Evolutionary conservation across 2,888 invertebrate species (phyloP), one percentile per base, ranked within the genome.

Genomic region (Plebejus anna): DNA sequence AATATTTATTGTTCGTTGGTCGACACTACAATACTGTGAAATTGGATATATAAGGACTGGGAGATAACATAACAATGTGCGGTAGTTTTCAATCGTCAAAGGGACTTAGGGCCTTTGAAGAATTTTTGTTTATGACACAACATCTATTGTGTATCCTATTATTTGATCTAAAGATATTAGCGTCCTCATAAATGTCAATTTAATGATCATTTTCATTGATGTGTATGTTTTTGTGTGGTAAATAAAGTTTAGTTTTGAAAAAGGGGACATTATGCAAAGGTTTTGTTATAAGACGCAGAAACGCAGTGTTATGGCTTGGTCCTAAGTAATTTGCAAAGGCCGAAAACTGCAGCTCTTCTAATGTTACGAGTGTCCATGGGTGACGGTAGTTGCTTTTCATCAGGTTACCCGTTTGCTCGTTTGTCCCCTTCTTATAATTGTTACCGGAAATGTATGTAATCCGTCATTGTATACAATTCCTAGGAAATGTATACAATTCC

Each of bases 61-160:
- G 28, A 66, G 32, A 66, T 32, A 32, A 66, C 66, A 66, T 28
- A n/a, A 61, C 66, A 66, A 66, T 66, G 66, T 32, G 66, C 32
- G 32, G 66, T 36, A 66, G 66, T 66, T 66, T 61, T 66, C 66
- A 66, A 66, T 66, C 32, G 32, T 66, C 66, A 66, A 66, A 66
- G 32, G 32, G 61, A 66, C 61, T 28, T 16, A 28, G 11, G 4
- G 32, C 32, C 66, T 66, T 66, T 66, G 66, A 66, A 13, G 32
- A 66, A 32, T 66, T 66, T 66, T 66, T 32, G 66, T 36, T 66
- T 66, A 66, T 66, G 66, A 66, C 66, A 66, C 66, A 66, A 16
- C 28, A 32, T 32, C 61, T 36, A 66, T 36, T 66, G 32, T 28
- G 11, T 66, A 28, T 22, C 28, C 9, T 66, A 36, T 3, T 36